Percentiles rank a stretch among this genome's conserved stretches.
Conservation (phyloP, 2,113 vertebrate species). For the Toxotes chatareus region DNA sequence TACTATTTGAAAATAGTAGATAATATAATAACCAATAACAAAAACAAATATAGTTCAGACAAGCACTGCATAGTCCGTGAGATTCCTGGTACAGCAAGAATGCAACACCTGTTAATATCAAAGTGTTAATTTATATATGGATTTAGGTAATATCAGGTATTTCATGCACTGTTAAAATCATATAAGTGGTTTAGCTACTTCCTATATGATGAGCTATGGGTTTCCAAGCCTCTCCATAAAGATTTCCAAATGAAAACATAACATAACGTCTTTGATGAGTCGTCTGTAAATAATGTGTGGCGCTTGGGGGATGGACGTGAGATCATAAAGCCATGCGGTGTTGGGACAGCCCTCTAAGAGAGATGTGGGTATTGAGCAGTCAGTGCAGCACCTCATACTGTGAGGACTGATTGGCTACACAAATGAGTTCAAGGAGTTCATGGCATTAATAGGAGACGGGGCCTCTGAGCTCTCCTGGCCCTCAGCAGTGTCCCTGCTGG, state of each 20-base stretch:
- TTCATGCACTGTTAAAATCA: slow-evolving; percentile 85
- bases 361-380: slow-evolving; percentile 48
- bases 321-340: slow-evolving; percentile 70
- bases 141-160: slow-evolving; percentile 55
- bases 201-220: slow-evolving; percentile 12
- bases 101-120: slow-evolving; percentile 70
- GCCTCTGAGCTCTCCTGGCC: slow-evolving; percentile 96
- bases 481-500: slow-evolving; percentile 91
- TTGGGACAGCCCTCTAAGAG: slow-evolving; percentile 34
- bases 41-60: slow-evolving; percentile 79
- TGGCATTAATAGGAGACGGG: slow-evolving; percentile 95
- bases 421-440: slow-evolving; percentile 93
- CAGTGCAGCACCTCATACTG: slow-evolving; percentile 36
- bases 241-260: slow-evolving; percentile 19
- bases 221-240: slow-evolving; percentile 28
- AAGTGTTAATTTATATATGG: slow-evolving; percentile 82
- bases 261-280: slow-evolving; percentile 5
- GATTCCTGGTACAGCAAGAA: slow-evolving; percentile 74
- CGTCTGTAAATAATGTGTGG: slow-evolving; percentile 18
- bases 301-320: slow-evolving; percentile 31
- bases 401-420: slow-evolving; percentile 84
- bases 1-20: slow-evolving; percentile 82
- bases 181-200: slow-evolving; percentile 47
- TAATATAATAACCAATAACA: slow-evolving; percentile 85
- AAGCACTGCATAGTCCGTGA: slow-evolving; percentile 85